Evolutionary conservation across 2,113 vertebrate species (phyloP).

Genomic region (Neodon shergylaensis): DNA sequence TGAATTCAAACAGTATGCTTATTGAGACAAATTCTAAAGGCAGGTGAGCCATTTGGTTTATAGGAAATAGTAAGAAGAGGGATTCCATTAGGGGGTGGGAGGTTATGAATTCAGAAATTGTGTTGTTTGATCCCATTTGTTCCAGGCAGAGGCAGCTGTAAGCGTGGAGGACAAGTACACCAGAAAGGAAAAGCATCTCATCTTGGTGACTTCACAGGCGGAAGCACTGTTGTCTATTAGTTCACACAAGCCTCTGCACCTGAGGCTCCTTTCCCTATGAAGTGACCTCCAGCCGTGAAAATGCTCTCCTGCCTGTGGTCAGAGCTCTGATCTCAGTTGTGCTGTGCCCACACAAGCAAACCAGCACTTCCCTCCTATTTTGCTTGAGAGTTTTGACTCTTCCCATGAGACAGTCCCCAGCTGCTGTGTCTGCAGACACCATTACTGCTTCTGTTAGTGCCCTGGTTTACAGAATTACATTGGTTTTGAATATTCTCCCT

Average conservation of each 20-base stretch:
- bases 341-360: background rate
- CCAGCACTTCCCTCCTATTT: slow-evolving; percentile 43
- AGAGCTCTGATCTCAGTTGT: background rate
- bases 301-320: background rate
- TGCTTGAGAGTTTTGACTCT: slow-evolving; percentile 53
- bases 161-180: background rate
- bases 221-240: background rate
- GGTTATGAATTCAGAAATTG: background rate
- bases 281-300: background rate
- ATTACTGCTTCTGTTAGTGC: slow-evolving; percentile 42
- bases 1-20: background rate
- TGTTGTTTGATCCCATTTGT: background rate
- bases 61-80: background rate
- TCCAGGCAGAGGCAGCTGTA: background rate
- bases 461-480: slow-evolving; percentile 24
- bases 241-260: background rate
- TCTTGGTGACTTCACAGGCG: background rate
- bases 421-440: slow-evolving; percentile 26
- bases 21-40: background rate
- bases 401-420: slow-evolving; percentile 15
- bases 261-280: background rate
- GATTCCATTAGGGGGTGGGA: background rate
- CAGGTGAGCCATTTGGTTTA: slow-evolving; percentile 2
- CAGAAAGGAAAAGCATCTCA: background rate
- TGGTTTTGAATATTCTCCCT: slow-evolving; percentile 13